These are phyloP conservation scores for Leucophenga montana DNA, from an alignment of 2,888 invertebrate genomes.

Conservation along the genomic window DNA sequence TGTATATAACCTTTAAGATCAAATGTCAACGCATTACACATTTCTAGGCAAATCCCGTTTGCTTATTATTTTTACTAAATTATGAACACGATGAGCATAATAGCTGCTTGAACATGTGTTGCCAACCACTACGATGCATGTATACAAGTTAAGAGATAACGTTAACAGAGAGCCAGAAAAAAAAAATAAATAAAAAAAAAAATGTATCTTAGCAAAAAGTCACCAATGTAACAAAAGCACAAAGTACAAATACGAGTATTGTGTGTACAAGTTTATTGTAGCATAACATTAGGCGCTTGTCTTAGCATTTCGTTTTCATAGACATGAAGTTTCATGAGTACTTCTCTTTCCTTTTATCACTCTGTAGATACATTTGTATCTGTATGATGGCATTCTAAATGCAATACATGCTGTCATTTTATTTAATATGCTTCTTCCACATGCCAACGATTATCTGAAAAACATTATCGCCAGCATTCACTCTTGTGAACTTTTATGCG, in stretches of 20 bases:
- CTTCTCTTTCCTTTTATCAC: background rate
- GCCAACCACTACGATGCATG: constrained; percentile 32
- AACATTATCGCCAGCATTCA: constrained; percentile 45
- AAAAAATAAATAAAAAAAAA: background rate
- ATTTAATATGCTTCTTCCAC: constrained; percentile 52
- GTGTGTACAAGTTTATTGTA: constrained; percentile 36
- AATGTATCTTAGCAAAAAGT: constrained; percentile 44
- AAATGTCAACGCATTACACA: background rate
- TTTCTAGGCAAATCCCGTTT: constrained; percentile 40
- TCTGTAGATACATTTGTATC: constrained; percentile 23
- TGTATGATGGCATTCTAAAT: constrained; percentile 22
- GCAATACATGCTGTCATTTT: constrained; percentile 43
- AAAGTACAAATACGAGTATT: constrained; percentile 35
- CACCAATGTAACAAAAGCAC: constrained; percentile 48
- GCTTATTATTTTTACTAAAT: constrained; percentile 57
- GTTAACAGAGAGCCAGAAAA: constrained; percentile 5
- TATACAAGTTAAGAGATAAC: constrained; percentile 32
- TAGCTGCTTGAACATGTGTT: constrained; percentile 46
- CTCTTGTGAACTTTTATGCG: background rate
- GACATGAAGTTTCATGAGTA: background rate
- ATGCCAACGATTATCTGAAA: constrained; percentile 57
- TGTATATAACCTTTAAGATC: background rate
- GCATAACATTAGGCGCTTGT: constrained; percentile 45
- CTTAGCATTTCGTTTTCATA: constrained; percentile 18
- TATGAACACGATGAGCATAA: constrained; percentile 55